A percentile compares a stretch with the other conserved stretches of the same genome.
Evolutionary conservation across 2,888 invertebrate genomes (phyloP).

Genomic region (Dorcus hopei): DNA sequence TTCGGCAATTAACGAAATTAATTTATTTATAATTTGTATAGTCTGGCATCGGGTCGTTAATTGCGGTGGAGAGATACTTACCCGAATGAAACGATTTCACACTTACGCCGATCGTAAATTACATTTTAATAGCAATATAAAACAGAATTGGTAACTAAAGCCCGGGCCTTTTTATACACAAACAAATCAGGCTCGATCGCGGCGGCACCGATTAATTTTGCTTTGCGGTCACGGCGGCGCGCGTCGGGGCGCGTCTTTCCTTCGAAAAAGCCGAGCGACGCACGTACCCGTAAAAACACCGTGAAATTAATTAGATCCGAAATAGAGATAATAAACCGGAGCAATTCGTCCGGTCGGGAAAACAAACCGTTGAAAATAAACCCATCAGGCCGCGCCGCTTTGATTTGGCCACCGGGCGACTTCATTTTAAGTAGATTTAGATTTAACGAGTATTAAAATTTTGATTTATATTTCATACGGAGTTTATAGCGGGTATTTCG

Average conservation of each 20-base stretch:
- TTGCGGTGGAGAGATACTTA: slow-evolving; percentile 14
- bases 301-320: slow-evolving; percentile 4
- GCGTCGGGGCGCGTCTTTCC: not conserved
- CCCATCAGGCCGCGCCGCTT: slow-evolving; percentile 7
- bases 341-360: slow-evolving; percentile 8
- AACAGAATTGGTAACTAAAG: slow-evolving; percentile 26
- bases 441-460: slow-evolving; percentile 31
- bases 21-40: not conserved
- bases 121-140: slow-evolving; percentile 18
- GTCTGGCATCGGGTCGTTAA: slow-evolving; percentile 11
- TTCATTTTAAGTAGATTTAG: slow-evolving; percentile 1
- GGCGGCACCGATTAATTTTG: slow-evolving; percentile 10
- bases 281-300: not conserved
- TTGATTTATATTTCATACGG: slow-evolving; percentile 32
- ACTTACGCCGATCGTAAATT: slow-evolving; percentile 17
- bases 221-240: not conserved
- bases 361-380: slow-evolving; percentile 23
- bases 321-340: slow-evolving; percentile 25
- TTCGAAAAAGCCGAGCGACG: not conserved
- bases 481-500: slow-evolving; percentile 29
- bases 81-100: slow-evolving; percentile 18
- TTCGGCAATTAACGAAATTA: not conserved
- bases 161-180: slow-evolving; percentile 18
- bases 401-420: slow-evolving; percentile 19
- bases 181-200: slow-evolving; percentile 16